Evolutionary conservation across 2,888 invertebrate species (phyloP).

Genomic region (Epirrhoe alternata): DNA sequence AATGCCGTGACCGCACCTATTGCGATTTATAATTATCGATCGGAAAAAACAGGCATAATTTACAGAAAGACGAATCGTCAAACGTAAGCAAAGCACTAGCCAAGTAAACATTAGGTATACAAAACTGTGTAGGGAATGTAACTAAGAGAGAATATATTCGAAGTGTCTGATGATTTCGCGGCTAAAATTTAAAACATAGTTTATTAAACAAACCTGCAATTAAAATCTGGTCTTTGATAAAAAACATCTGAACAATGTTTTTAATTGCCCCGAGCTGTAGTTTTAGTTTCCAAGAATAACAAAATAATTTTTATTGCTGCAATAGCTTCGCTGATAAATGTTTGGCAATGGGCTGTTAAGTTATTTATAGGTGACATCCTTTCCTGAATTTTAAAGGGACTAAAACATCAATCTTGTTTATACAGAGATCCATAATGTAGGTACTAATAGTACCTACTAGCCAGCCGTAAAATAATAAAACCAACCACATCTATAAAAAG

Average conservation of each 20-base stretch:
- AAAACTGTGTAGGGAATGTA: conserved; percentile 49
- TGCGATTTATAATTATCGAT: conserved; percentile 67
- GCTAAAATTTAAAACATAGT: neutral
- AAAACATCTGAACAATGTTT: conserved; percentile 37
- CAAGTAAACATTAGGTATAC: conserved; percentile 51
- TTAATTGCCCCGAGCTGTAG: conserved; percentile 28
- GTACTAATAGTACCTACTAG: neutral
- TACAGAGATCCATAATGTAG: neutral
- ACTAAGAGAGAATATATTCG: conserved; percentile 46
- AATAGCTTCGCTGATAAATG: conserved; percentile 33
- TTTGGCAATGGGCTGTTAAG: conserved; percentile 12
- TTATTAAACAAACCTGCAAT: neutral
- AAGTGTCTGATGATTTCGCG: neutral
- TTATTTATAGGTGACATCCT: conserved; percentile 9
- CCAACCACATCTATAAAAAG: neutral
- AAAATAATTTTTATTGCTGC: conserved; percentile 34
- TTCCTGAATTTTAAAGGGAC: neutral
- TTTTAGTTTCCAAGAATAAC: conserved; percentile 34
- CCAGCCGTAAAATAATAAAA: conserved; percentile 1
- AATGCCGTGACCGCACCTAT: conserved; percentile 64
- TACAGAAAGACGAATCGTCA: conserved; percentile 53
- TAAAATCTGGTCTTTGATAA: conserved; percentile 50
- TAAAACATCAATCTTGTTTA: neutral
- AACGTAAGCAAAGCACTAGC: conserved; percentile 45
- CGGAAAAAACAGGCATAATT: conserved; percentile 58